Base-by-base conservation (phyloP, 1,140 invertebrate species). In the Nasonia vitripennis region DNA sequence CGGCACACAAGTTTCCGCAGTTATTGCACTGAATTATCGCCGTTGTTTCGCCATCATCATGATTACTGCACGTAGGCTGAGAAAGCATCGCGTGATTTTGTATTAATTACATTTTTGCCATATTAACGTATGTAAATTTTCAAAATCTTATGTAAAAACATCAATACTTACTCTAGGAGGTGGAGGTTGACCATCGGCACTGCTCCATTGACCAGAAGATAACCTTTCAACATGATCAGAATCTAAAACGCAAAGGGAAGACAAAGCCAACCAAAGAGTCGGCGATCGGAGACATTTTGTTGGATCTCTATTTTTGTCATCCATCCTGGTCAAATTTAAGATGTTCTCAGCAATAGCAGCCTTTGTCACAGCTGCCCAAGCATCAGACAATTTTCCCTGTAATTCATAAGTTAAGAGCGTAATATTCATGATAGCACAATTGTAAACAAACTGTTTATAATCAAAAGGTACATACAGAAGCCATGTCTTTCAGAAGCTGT, bases 31-130 rank as follows among this genome's bases (percentile, higher is more conserved):
- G 96, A 74, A 99, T 98, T 70, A 99, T 97, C 1, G 98, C 98
- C 2, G 96, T 94, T 0, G 98, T 99, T 90, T 98, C 96, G 2
- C 98, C 97, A 91, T 99, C 99, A 91, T 99, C 99, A 91, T 99
- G 99, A 92, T 99, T 99, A 78, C 95, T 96, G 93, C 99, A 99
- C 48, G 96, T 96, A 9, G 96, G 96, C 95, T 96, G 90, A 83
- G 62, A 86, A 74, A 71, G 5, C 5, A 62, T 14, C 55, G 6
- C 17, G 17, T 62, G 6, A n/a, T 62, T 6, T 20, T 62, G n/a
- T n/a, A 14, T 51, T 51, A 51, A 51, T 12, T 51, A 17, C 11
- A 51, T 51, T 51, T 4, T 51, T 51, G 12, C 14, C 14, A 17
- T 51, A 51, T 51, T 17, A 51, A 14, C 4, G 14, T 51, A 17